Conservation (phyloP, 2,113 vertebrate genomes). For the Scomber colias region DNA sequence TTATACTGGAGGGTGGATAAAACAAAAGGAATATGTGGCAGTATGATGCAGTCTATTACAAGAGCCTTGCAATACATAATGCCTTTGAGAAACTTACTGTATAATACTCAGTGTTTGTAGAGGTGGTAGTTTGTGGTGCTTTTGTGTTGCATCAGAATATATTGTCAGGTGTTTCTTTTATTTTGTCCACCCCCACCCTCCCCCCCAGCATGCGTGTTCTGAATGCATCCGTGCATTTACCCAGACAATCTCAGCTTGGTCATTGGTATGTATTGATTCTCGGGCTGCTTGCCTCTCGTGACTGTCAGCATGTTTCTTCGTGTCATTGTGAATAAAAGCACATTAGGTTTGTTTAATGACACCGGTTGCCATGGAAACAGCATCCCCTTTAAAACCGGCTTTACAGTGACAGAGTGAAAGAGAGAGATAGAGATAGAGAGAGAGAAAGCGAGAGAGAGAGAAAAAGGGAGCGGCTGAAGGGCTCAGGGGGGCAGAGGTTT, state of each 20-base stretch:
- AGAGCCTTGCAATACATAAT: too few relatives aligned
- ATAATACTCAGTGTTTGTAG: too few relatives aligned
- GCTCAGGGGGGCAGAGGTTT: slow-evolving; percentile 43
- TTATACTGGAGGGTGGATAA: too few relatives aligned
- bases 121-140: too few relatives aligned
- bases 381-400: slow-evolving; percentile 73
- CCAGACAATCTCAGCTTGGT: slow-evolving; percentile 22
- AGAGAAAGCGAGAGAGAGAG: slow-evolving; percentile 37
- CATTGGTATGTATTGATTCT: slow-evolving; percentile 37
- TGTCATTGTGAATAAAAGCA: slow-evolving; percentile 69
- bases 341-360: slow-evolving; percentile 84
- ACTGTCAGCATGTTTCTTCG: slow-evolving; percentile 57
- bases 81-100: too few relatives aligned
- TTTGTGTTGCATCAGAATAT: too few relatives aligned
- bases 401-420: slow-evolving; percentile 62
- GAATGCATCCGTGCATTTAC: not conserved
- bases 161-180: not conserved
- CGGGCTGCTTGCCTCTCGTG: slow-evolving; percentile 30
- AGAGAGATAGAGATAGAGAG: not conserved
- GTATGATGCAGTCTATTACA: too few relatives aligned
- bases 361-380: slow-evolving; percentile 85
- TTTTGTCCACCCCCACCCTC: too few relatives aligned
- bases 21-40: too few relatives aligned
- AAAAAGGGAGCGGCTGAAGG: slow-evolving; percentile 53
- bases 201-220: too few relatives aligned